A percentile compares a stretch with the other conserved stretches of the same genome.
Evolutionary conservation across 1,140 invertebrate genomes (phyloP).

Genomic region (Apis mellifera): Amel_HAv3.1 CM009931.2:16926501-16927000

Average conservation of each 20-base stretch:
- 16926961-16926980: constrained; percentile 18
- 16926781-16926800: too few species aligned
- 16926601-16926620: constrained; percentile 10
- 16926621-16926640: constrained; percentile 1
- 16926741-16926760: too few species aligned
- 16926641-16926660: not conserved
- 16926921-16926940: not conserved
- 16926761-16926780: too few species aligned
- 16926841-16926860: too few species aligned
- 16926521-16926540: not conserved
- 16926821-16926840: too few species aligned
- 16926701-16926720: not conserved
- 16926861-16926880: too few species aligned
- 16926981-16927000: constrained; percentile 23
- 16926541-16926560: constrained; percentile 26
- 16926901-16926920: too few species aligned
- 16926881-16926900: too few species aligned
- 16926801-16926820: too few species aligned
- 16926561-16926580: constrained; percentile 24
- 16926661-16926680: not conserved
- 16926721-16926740: too few species aligned
- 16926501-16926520: constrained; percentile 39
- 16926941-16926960: not conserved
- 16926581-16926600: not conserved
- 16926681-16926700: not conserved